Evolutionary conservation across 2,888 invertebrate genomes (phyloP), one percentile per base, ranked within the genome.

Genomic region (Diaprepes abbreviatus): DNA sequence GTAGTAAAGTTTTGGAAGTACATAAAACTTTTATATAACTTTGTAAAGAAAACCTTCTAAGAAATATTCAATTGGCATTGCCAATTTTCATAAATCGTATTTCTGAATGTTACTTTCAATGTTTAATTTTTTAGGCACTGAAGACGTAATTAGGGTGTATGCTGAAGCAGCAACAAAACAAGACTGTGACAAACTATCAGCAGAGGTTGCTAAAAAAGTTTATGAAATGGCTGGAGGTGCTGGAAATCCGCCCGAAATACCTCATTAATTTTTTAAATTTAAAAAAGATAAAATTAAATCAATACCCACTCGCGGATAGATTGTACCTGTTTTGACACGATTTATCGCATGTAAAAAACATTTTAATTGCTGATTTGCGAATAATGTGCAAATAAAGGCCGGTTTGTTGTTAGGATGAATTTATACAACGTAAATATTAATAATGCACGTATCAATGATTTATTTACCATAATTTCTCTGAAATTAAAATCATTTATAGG

Each of bases 141-240:
- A 99, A 85, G 97, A 99, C 83, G 88, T 98, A 9, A 93, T 99
- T 1, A 87, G 99, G 71, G 93, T 99, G 0, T 99, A 98, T 84
- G 96, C 97, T 0, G 99, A 99, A 85, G 96, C 96, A 1, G 89
- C 91, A 19, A 92, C 93, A 3, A 88, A 89, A 79, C 85, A 87
- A 79, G 90, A 91, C 58, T 79, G 79, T 33, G 83, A 84, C 72
- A 75, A 77, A 72, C 84, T 98, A 68, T 93, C 93, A 0, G 86
- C 89, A 2, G 91, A 94, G 83, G 93, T 97, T 6, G 90, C 92
- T 0, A 83, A 87, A 74, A 88, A 90, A 3, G 96, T 96, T 7
- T 91, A 90, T 80, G 89, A 92, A 75, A 79, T 92, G 63, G 95
- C 95, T 2, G 93, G 92, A 1, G 96, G 96, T 2, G 88, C 91